phyloP scores from a whole-genome alignment of 2,797 vertebrate genomes.

The Sebastes trivittatus region DNA sequence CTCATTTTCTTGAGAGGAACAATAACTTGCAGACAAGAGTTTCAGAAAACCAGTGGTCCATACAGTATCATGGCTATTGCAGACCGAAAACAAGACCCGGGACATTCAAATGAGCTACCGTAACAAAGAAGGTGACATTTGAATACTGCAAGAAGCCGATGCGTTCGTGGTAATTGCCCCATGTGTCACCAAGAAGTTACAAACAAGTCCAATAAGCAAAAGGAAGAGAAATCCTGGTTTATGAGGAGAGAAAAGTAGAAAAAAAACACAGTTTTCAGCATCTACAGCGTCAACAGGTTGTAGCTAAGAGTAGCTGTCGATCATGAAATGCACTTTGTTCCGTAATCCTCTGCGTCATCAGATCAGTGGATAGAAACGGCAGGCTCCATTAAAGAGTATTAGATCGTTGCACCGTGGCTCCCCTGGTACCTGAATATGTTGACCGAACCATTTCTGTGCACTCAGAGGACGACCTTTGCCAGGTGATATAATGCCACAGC shows the following conservation, averaged over 20 bases:
- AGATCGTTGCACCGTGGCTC: slow-evolving; percentile 20
- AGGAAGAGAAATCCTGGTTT: background rate
- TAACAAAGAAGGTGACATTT: background rate
- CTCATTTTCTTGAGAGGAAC: background rate
- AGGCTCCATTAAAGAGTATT: slow-evolving; percentile 24
- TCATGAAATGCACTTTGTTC: slow-evolving; percentile 25
- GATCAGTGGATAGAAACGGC: slow-evolving; percentile 16
- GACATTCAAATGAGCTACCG: no score
- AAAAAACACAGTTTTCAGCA: background rate
- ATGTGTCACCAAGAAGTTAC: background rate
- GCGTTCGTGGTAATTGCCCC: background rate
- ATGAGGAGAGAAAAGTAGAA: background rate
- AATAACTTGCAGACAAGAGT: background rate
- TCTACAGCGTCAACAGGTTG: background rate
- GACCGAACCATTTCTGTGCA: slow-evolving; percentile 29
- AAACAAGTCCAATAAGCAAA: background rate
- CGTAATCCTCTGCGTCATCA: slow-evolving; percentile 13
- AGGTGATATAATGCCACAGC: slow-evolving; percentile 48
- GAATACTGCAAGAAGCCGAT: background rate
- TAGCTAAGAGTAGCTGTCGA: background rate
- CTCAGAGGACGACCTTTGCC: slow-evolving; percentile 57
- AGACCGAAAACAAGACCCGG: background rate
- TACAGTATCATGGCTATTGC: background rate
- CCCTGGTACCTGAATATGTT: slow-evolving; percentile 32
- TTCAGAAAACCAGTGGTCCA: background rate